A percentile compares a stretch with the other conserved stretches of the same genome.
phyloP scores from a whole-genome alignment of 2,797 vertebrate species.

The Danio albolineatus region DNA sequence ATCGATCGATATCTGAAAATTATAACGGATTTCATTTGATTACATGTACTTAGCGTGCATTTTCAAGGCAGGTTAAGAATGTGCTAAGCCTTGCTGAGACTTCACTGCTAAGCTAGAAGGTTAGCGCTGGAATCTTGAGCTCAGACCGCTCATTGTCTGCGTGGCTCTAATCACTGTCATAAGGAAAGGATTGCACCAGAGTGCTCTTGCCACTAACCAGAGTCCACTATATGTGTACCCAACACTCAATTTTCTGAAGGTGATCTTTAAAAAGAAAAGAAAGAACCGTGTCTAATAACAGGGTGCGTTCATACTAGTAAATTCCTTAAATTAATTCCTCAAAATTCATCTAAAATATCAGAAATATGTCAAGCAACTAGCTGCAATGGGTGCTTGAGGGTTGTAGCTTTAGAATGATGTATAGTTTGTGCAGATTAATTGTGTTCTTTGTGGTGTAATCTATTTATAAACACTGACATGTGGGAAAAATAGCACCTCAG shows the following conservation, averaged over 20 bases:
- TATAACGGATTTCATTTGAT: slow-evolving; percentile 28
- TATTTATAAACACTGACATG: too few relatives aligned
- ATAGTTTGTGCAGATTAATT: too few relatives aligned
- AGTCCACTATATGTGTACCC: slow-evolving; percentile 27
- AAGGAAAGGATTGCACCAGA: slow-evolving; percentile 90
- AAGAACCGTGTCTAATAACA: neutral
- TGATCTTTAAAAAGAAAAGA: neutral
- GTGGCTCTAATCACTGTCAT: slow-evolving; percentile 93
- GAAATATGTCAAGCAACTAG: neutral
- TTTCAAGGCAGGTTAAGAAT: slow-evolving; percentile 89
- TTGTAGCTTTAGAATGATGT: too few relatives aligned
- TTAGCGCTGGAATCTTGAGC: slow-evolving; percentile 85
- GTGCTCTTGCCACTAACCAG: slow-evolving; percentile 66
- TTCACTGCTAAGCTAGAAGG: slow-evolving; percentile 69
- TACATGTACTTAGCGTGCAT: slow-evolving; percentile 85
- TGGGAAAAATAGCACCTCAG: too few relatives aligned
- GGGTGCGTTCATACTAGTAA: neutral
- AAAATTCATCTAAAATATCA: neutral
- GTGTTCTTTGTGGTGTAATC: too few relatives aligned
- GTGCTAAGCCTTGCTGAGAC: slow-evolving; percentile 83
- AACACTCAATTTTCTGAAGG: neutral
- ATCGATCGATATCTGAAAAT: neutral
- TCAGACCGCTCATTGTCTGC: slow-evolving; percentile 81
- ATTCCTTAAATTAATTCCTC: neutral
- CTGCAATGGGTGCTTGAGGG: too few relatives aligned